These are phyloP conservation scores for Platyrinchus mystaceus DNA, from an alignment of 2,797 vertebrate species.

Conservation along the genomic window DNA sequence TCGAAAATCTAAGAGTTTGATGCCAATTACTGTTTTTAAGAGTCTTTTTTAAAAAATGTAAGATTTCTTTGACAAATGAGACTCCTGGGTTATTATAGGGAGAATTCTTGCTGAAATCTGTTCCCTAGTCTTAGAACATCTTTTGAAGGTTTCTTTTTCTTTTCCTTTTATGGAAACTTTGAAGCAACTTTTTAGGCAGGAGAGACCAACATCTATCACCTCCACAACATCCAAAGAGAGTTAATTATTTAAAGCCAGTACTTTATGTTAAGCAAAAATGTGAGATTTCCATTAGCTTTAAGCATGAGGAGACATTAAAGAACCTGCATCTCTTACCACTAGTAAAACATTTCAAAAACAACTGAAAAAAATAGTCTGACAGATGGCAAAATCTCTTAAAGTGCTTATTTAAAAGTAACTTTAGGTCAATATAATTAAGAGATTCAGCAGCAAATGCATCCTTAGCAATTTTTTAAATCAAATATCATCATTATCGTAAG, in stretches of 20 bases:
- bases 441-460: conserved; percentile 2
- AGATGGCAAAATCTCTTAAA: conserved; percentile 43
- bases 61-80: neutral
- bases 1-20: neutral
- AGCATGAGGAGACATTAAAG: neutral
- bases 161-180: neutral
- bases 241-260: conserved; percentile 16
- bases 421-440: conserved; percentile 58
- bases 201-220: neutral
- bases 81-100: neutral
- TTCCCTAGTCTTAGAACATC: neutral
- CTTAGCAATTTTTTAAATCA: neutral
- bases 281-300: conserved; percentile 9
- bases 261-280: neutral
- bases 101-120: neutral
- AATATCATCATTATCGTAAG: neutral
- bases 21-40: neutral
- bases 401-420: conserved; percentile 26
- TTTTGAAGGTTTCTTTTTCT: neutral
- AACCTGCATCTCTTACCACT: neutral
- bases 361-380: neutral
- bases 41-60: neutral
- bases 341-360: conserved; percentile 14
- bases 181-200: neutral
- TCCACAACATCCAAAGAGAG: neutral